A percentile compares a stretch with the other conserved stretches of the same genome.
These are phyloP conservation scores for Parascotia fuliginaria DNA, from an alignment of 2,888 invertebrate species.

Conservation along the genomic window DNA sequence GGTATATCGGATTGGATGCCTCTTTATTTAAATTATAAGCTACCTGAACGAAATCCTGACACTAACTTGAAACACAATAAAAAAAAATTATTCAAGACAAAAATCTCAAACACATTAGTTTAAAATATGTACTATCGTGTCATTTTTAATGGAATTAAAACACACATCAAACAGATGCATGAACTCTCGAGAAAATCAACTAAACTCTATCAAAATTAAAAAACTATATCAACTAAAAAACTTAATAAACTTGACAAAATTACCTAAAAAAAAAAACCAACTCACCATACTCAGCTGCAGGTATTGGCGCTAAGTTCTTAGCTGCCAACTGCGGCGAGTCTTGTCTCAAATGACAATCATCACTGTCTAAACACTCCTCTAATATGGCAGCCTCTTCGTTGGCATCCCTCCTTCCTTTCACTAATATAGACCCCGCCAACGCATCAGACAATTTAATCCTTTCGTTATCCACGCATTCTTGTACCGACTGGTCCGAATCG, in stretches of 20 bases:
- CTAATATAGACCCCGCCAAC: conserved; percentile 57
- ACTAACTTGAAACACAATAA: no score
- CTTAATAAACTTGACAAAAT: neutral
- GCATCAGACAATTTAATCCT: conserved; percentile 47
- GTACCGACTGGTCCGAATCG: conserved; percentile 54
- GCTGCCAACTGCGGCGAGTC: conserved; percentile 48
- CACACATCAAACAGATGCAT: no score
- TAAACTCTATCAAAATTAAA: no score
- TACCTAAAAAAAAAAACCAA: neutral
- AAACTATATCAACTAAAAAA: no score
- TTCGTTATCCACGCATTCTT: conserved; percentile 41
- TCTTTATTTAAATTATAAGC: no score
- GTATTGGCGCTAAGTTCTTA: conserved; percentile 53
- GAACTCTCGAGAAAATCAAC: no score
- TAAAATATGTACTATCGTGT: no score
- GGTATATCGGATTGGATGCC: no score
- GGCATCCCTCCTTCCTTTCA: conserved; percentile 44
- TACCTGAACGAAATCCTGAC: no score
- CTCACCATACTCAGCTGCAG: conserved; percentile 61
- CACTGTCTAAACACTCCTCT: conserved; percentile 59
- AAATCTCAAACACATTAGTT: no score
- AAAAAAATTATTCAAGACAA: no score
- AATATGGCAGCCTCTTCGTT: conserved; percentile 55
- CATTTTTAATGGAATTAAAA: no score
- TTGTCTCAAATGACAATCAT: conserved; percentile 39